Percentiles rank a stretch among this genome's conserved stretches.
phyloP scores from a whole-genome alignment of 2,113 vertebrate species.

The Psephotus haematonotus region DNA sequence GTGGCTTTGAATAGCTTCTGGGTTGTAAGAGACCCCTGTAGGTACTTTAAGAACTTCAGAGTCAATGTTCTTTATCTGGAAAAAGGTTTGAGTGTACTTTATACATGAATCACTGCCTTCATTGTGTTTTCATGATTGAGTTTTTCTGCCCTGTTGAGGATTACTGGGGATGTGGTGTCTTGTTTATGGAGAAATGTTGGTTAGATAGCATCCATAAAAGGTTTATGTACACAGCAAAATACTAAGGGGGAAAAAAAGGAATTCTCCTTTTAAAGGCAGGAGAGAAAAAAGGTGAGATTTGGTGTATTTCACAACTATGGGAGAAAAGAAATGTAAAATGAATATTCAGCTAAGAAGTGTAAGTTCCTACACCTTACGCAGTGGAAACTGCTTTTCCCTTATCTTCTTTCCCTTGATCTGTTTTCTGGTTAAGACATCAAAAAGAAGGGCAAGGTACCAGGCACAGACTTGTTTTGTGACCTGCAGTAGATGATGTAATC shows the following conservation, averaged over 20 bases:
- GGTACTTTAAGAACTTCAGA: not conserved
- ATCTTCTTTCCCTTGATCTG: not conserved
- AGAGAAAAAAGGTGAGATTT: not conserved
- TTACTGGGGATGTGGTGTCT: not conserved
- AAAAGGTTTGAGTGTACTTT: not conserved
- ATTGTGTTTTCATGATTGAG: not conserved
- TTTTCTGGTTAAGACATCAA: not conserved
- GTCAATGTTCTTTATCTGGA: not conserved
- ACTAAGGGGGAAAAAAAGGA: not conserved
- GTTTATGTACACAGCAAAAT: not conserved
- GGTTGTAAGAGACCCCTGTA: not conserved
- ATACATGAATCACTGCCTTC: not conserved
- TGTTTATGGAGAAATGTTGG: not conserved
- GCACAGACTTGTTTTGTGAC: not conserved
- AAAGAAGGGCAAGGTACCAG: not conserved
- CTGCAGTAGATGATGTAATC: not conserved
- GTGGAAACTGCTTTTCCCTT: not conserved
- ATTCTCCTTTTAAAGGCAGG: not conserved
- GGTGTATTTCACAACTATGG: not conserved
- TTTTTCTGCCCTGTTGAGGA: not conserved
- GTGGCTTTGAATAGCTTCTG: not conserved
- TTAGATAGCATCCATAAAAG: not conserved
- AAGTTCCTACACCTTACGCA: not conserved
- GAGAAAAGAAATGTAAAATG: not conserved
- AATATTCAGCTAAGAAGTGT: not conserved